These are phyloP conservation scores for Platycheirus rosarum DNA, from an alignment of 2,888 invertebrate species.

Conservation along the genomic window DNA sequence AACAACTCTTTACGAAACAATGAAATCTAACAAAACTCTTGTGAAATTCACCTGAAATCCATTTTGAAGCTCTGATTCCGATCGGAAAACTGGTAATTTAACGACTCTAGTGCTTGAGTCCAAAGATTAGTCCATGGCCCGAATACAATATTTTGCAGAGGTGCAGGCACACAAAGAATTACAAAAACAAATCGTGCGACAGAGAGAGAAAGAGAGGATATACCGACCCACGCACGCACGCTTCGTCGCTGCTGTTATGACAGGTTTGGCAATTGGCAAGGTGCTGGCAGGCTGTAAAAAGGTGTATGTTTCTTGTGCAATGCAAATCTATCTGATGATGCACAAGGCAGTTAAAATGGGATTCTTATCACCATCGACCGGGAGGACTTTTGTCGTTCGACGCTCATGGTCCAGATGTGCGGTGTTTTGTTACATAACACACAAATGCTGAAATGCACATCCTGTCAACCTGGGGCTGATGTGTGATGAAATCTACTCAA, in stretches of 20 bases:
- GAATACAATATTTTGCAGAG: conserved; percentile 62
- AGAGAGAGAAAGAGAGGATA: background rate
- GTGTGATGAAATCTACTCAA: conserved; percentile 50
- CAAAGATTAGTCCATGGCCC: conserved; percentile 58
- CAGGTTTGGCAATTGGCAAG: conserved; percentile 37
- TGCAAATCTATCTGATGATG: conserved; percentile 38
- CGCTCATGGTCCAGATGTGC: conserved; percentile 16
- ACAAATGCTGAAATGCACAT: conserved; percentile 6
- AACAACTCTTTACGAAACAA: too few species aligned
- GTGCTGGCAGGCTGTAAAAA: background rate
- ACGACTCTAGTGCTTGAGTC: conserved; percentile 50
- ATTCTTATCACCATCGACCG: conserved; percentile 43
- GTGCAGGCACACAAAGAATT: conserved; percentile 27
- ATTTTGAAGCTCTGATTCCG: conserved; percentile 44
- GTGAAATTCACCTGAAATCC: conserved; percentile 1
- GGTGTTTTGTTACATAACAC: conserved; percentile 48
- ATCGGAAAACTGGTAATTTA: conserved; percentile 61
- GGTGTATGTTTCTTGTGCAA: conserved; percentile 9
- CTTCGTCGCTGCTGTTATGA: conserved; percentile 10
- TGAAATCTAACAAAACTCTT: background rate
- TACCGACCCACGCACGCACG: conserved; percentile 44
- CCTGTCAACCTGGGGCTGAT: conserved; percentile 58
- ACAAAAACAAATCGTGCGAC: conserved; percentile 2
- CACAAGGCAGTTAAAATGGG: conserved; percentile 31
- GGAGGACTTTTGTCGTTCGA: too few species aligned